These are phyloP conservation scores for Pipistrellus kuhlii DNA, from an alignment of 2,797 vertebrate species.

Conservation along the genomic window DNA sequence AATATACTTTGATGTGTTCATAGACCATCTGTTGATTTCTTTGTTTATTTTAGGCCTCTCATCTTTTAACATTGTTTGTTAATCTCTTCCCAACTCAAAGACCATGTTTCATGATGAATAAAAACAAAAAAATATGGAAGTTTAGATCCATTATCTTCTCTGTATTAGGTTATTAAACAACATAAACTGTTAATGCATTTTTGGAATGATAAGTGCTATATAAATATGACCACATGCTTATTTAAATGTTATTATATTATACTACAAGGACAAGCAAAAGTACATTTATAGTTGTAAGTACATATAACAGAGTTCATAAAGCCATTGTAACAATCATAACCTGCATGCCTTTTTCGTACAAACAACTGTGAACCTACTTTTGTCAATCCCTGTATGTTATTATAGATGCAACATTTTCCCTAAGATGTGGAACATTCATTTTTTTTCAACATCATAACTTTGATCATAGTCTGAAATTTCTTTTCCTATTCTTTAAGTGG, in stretches of 20 bases:
- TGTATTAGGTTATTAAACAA: slow-evolving; percentile 53
- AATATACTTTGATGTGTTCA: neutral
- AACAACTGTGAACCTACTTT: neutral
- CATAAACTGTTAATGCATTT: slow-evolving; percentile 45
- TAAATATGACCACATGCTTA: slow-evolving; percentile 5
- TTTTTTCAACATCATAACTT: neutral
- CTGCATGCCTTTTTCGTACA: neutral
- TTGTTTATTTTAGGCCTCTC: slow-evolving; percentile 11
- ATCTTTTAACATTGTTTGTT: slow-evolving; percentile 56
- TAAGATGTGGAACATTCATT: slow-evolving; percentile 1
- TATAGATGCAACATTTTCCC: neutral
- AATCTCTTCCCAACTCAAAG: slow-evolving; percentile 17
- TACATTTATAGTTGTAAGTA: neutral
- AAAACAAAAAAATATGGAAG: slow-evolving; percentile 57
- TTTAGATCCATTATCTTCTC: slow-evolving; percentile 22
- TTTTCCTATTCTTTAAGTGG: slow-evolving; percentile 28
- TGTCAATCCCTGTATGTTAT: neutral
- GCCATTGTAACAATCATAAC: neutral
- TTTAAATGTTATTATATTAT: neutral
- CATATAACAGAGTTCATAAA: neutral
- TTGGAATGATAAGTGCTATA: neutral
- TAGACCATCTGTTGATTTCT: slow-evolving; percentile 1
- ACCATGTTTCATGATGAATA: neutral
- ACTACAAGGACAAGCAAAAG: neutral
- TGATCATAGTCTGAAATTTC: slow-evolving; percentile 13